Base-by-base conservation (phyloP, 2,113 vertebrate genomes). In the Jaculus jaculus region DNA sequence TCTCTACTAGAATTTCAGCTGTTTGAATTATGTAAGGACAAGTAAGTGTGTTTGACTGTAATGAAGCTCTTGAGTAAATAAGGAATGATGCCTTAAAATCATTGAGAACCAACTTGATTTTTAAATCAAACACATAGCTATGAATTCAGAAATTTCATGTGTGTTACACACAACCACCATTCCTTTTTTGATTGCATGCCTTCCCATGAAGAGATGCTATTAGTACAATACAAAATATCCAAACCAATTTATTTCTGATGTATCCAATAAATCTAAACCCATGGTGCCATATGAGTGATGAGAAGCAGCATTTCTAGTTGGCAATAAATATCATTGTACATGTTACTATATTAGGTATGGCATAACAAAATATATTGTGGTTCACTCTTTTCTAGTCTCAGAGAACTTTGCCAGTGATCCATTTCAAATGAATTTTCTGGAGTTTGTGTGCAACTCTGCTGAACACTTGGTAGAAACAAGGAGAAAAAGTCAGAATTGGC, bases 401-500 rank as follows among this genome's bases (percentile, higher is more conserved):
- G 61, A 80, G 75, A 96, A 91, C 2, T 88, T 80, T 92, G 39
- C 30, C 93, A 75, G 71, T 82, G 51, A 84, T 90, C 83, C 79
- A 92, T 95, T 96, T 96, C 88, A 93, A 92, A 91, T 92, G 34
- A 75, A 92, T 96, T 95, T 96, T 89, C 83, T 90, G 72, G 61
- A 82, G 54, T 90, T 65, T 81, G 42, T 92, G 92, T 95, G 88
- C 93, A 93, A 94, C 90, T 94, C 80, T 93, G 90, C 75, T 80
- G 71, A 96, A 96, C 78, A 92, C 71, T 96, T 93, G 15, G 1
- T 86, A 93, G 94, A 95, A 97, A 96, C 90, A 96, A 96, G 95
- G 94, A 95, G 94, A 96, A 97, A 95, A 95, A 90, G 94, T 96
- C 95, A 95, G 66, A 96, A 93, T 83, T 96, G 96, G 95, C 97